Base-by-base conservation (phyloP, 1,140 invertebrate species). In the Euglossa dilemma region DNA sequence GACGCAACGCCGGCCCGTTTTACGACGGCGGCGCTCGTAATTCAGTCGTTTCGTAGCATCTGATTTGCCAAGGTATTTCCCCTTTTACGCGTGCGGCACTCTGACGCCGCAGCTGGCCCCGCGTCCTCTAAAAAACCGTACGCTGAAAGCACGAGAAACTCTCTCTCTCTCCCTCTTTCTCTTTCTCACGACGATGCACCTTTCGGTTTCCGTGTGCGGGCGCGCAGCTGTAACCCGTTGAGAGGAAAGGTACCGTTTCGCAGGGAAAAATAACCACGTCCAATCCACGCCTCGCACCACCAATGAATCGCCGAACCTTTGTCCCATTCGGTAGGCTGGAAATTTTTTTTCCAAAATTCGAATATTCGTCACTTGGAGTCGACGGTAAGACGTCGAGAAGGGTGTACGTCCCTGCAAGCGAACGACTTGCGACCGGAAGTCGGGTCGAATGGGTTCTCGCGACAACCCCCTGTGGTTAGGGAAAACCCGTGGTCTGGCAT, bases 151-250 rank as follows among this genome's bases (percentile, higher is more conserved):
- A 16, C 73, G 54, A 80, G 76, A 72, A 84, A 77, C 66, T 47
- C 56, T n/a, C 16, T 23, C 12, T 45, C 54, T 25, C 36, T 25
- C 11, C 43, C 18, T n/a, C 20, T 72, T 8, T 36, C 12, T 50
- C 43, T 47, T 11, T 11, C 67, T 20, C 14, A n/a, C 45, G 66
- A 20, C 50, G 86, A 88, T 87, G 86, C 87, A 85, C 78, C 86
- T 84, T 88, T 88, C 77, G 59, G 70, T 71, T 76, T 73, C 76
- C 79, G 83, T 63, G 84, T 87, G 85, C 85, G 86, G 86, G 86
- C 81, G 86, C 76, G 85, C 87, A 88, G 87, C 87, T 88, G 87
- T 85, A 79, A 73, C 59, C 52, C 28, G 18, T 23, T 43, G 45
- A 16, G 74, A 81, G 76, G n/a, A 64, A 52, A 74, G 82, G 61